Percentiles rank a stretch among this genome's conserved stretches.
phyloP scores from a whole-genome alignment of 1,140 invertebrate genomes.

The Ganaspis sp. region DNA sequence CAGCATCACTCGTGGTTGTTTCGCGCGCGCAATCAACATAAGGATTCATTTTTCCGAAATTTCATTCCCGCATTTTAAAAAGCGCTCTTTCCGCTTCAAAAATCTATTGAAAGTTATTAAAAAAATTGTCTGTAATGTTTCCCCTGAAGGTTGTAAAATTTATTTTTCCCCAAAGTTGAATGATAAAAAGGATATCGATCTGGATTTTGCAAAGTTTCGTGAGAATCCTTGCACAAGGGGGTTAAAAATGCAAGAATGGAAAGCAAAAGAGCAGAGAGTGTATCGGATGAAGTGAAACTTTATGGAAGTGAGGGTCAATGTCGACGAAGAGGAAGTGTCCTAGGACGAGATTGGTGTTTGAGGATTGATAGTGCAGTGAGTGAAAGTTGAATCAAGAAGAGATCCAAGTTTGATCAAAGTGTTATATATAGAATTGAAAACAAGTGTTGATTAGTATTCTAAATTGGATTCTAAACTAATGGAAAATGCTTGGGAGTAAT shows the following conservation, averaged over 20 bases:
- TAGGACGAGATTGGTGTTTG: neutral
- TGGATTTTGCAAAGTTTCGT: neutral
- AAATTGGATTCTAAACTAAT: neutral
- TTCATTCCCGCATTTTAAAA: neutral
- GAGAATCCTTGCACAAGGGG: neutral
- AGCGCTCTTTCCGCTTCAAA: neutral
- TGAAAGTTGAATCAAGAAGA: neutral
- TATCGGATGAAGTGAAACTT: neutral
- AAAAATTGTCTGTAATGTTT: neutral
- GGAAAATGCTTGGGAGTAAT: too few species aligned
- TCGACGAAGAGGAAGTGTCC: constrained; percentile 16
- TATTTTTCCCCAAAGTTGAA: neutral
- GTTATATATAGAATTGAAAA: too few species aligned
- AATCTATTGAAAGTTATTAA: neutral
- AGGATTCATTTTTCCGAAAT: neutral
- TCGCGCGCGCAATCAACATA: constrained; percentile 62
- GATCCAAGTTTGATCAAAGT: too few species aligned
- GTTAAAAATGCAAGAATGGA: neutral
- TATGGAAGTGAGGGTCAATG: neutral
- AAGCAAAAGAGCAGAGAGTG: neutral
- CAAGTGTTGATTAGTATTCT: neutral
- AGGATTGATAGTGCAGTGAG: constrained; percentile 14
- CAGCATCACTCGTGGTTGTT: constrained; percentile 72
- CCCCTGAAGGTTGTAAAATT: neutral
- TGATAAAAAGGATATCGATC: neutral